A percentile compares a stretch with the other conserved stretches of the same genome.
Evolutionary conservation across 2,113 vertebrate genomes (phyloP).

Genomic region (Guaruba guarouba): DNA sequence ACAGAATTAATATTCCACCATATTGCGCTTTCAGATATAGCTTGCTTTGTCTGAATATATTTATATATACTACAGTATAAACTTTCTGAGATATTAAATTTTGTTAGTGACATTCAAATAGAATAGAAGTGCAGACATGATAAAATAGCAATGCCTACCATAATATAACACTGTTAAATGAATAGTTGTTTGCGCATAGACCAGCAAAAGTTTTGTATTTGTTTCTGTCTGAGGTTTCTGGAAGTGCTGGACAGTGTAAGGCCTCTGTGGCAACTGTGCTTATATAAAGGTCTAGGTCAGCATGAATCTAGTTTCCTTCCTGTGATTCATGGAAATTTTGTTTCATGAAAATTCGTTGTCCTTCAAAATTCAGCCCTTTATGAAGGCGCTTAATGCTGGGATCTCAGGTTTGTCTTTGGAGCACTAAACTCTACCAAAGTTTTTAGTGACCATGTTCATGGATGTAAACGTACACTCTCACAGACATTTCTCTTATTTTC

Average conservation of each 20-base stretch:
- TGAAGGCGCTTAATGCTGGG: background rate
- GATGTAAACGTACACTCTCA: background rate
- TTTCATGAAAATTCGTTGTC: background rate
- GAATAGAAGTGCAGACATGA: background rate
- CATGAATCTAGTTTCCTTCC: background rate
- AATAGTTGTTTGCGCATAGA: background rate
- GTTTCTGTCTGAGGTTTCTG: background rate
- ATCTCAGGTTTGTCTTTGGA: background rate
- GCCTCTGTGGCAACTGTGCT: background rate
- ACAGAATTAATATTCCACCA: background rate
- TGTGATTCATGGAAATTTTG: background rate
- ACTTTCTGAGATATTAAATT: background rate
- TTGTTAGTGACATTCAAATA: background rate
- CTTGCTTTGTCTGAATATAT: background rate
- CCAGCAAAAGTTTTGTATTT: background rate
- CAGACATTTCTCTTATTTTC: background rate
- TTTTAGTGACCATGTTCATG: background rate
- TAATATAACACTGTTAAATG: background rate
- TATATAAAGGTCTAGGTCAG: background rate
- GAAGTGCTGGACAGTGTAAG: background rate
- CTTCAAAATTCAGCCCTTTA: background rate
- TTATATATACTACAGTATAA: background rate
- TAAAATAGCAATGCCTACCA: background rate
- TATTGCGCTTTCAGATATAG: background rate
- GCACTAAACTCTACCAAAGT: background rate